These are phyloP conservation scores for Hoplodrina blanda DNA, from an alignment of 2,888 invertebrate species.

Conservation along the genomic window DNA sequence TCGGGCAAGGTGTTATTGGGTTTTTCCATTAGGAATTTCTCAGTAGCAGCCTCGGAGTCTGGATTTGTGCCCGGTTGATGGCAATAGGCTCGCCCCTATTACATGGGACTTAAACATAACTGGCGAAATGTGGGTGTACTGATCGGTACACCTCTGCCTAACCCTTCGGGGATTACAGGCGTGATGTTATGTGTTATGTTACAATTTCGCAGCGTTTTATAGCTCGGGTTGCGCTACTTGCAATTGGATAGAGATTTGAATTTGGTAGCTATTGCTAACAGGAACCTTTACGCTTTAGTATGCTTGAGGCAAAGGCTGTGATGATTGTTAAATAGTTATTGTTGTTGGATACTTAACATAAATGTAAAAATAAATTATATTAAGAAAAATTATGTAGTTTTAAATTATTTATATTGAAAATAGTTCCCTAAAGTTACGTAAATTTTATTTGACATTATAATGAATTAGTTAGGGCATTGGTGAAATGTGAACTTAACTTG, in stretches of 20 bases:
- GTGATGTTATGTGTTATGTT: no score
- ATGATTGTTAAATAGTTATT: slow-evolving; percentile 35
- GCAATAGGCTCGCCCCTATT: no score
- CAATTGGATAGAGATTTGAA: not conserved
- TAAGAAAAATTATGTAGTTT: slow-evolving; percentile 38
- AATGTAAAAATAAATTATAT: slow-evolving; percentile 34
- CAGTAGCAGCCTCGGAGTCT: no score
- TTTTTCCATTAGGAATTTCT: no score
- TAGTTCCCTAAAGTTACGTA: not conserved
- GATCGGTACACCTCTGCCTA: no score
- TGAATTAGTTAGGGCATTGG: not conserved
- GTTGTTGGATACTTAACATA: slow-evolving; percentile 16
- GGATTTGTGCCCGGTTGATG: no score
- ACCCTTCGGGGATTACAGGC: no score
- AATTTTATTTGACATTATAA: not conserved
- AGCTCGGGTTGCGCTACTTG: not conserved
- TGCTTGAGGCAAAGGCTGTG: slow-evolving; percentile 47
- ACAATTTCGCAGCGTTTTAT: not conserved
- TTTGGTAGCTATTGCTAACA: not conserved
- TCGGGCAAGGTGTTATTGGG: no score
- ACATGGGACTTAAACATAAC: no score
- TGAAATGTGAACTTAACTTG: not conserved
- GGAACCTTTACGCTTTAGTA: slow-evolving; percentile 39
- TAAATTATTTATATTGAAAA: slow-evolving; percentile 28
- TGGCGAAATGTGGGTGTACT: no score